A percentile compares a stretch with the other conserved stretches of the same genome.
These are phyloP conservation scores for Himalopsyche tibetana DNA, from an alignment of 2,888 invertebrate species.

Conservation along the genomic window DNA sequence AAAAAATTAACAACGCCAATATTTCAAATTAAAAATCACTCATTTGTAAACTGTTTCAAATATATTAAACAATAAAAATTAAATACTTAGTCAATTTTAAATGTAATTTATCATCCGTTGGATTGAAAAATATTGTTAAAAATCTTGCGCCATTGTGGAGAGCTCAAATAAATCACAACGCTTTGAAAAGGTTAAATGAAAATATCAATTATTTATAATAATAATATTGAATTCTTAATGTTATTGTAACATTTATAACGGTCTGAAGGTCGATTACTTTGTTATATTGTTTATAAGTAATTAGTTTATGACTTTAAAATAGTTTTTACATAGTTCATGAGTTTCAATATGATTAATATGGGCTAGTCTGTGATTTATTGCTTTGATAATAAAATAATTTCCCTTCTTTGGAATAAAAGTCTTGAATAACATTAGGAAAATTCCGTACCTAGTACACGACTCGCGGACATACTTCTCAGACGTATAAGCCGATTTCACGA, in stretches of 20 bases:
- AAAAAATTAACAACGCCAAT: conserved; percentile 8
- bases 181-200: conserved; percentile 17
- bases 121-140: not conserved
- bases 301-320: not conserved
- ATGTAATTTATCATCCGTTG: not conserved
- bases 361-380: no score
- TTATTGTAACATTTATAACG: not conserved
- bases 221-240: not conserved
- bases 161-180: not conserved
- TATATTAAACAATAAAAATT: not conserved
- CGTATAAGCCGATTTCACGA: no score
- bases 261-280: not conserved
- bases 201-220: conserved; percentile 1
- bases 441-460: no score
- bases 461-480: no score
- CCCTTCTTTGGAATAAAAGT: no score
- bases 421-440: no score
- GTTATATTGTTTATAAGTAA: not conserved
- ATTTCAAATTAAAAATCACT: not conserved
- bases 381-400: no score
- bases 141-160: not conserved
- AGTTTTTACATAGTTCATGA: not conserved
- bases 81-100: not conserved
- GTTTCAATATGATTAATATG: no score
- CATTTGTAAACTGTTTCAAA: not conserved